Conservation (phyloP, 2,888 invertebrate species). For the Thalpophila matura region DNA sequence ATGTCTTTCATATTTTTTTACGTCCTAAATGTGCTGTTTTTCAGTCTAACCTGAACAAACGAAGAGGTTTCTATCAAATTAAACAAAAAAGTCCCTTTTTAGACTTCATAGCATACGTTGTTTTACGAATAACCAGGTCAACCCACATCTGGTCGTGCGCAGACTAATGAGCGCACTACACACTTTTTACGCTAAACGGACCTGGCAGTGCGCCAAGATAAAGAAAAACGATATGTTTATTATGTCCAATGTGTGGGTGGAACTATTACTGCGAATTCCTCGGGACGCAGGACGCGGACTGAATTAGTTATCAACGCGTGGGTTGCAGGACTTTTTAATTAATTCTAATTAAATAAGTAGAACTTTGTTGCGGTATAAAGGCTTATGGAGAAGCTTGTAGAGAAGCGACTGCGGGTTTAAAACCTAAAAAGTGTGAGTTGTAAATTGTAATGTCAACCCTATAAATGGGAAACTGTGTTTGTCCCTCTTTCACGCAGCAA, state of each 20-base stretch:
- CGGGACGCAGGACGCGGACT: constrained; percentile 9
- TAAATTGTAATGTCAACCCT: constrained; percentile 15
- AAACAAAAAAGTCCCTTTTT: background rate
- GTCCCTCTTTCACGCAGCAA: too few relatives aligned
- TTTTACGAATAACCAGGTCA: constrained; percentile 35
- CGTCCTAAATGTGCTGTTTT: too few relatives aligned
- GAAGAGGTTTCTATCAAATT: too few relatives aligned
- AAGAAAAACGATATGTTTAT: constrained; percentile 38
- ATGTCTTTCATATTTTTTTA: too few relatives aligned
- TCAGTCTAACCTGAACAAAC: too few relatives aligned
- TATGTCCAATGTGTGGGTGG: constrained; percentile 18
- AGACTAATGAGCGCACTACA: constrained; percentile 42
- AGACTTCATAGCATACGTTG: background rate
- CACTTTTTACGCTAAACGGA: constrained; percentile 44
- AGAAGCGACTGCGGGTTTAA: constrained; percentile 10
- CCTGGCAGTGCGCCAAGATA: constrained; percentile 40
- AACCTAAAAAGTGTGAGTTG: constrained; percentile 6
- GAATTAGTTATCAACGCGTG: constrained; percentile 48
- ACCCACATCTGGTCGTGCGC: constrained; percentile 32
- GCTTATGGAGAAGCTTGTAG: constrained; percentile 17
- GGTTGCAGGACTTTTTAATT: constrained; percentile 36
- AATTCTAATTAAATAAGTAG: constrained; percentile 48
- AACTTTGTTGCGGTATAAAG: constrained; percentile 24
- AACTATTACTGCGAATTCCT: constrained; percentile 24
- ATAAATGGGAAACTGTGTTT: too few relatives aligned